Base-by-base conservation (phyloP, 2,797 vertebrate genomes). In the Diplodus puntazzo region DNA sequence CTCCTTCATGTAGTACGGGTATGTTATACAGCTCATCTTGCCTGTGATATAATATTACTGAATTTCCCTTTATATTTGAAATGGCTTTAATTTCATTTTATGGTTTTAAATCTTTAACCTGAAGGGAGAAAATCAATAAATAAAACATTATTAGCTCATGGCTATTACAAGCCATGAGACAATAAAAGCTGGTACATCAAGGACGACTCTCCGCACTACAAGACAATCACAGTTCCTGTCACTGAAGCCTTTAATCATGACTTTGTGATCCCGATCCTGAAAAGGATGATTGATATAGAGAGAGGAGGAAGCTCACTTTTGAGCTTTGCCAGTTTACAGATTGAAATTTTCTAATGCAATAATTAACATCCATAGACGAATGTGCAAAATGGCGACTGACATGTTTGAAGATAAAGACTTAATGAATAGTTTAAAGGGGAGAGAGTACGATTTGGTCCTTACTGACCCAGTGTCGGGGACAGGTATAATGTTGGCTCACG, bases 401-500 rank as follows among this genome's bases (percentile, higher is more conserved):
- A 90, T 93, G 72, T 80, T 94, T 55, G 53, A 83, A 52, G 86
- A 91, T 59, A 61, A 69, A 30, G 49, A 80, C 5, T 79, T 95
- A 4, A 88, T 94, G 87, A 42, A 53, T 9, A 49, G 7, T 23
- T 82, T 94, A 23, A 84, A 79, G 23, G 71, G 83, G 21, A 70
- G 20, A 0, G 60, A 89, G 16, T 94, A 88, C 43, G 87, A 94
- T 60, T 5, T 94, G 58, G 65, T 92, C 0, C 78, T 94, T 0
- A 92, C 90, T 72, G 94, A 94, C 73, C 92, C 92, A 0, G 85
- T 53, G 5, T 88, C 82, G 86, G 90, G 89, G 2, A 64, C 65
- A 23, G 92, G 93, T 14, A 84, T 91, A 3, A 30, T 30, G 27
- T 30, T 30, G 25, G 25, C 25, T 25, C 25, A 25, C 25, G 25